Evolutionary conservation across 2,113 vertebrate genomes (phyloP), one percentile per base, ranked within the genome.

Genomic region (Romanogobio albipinnatus): DNA sequence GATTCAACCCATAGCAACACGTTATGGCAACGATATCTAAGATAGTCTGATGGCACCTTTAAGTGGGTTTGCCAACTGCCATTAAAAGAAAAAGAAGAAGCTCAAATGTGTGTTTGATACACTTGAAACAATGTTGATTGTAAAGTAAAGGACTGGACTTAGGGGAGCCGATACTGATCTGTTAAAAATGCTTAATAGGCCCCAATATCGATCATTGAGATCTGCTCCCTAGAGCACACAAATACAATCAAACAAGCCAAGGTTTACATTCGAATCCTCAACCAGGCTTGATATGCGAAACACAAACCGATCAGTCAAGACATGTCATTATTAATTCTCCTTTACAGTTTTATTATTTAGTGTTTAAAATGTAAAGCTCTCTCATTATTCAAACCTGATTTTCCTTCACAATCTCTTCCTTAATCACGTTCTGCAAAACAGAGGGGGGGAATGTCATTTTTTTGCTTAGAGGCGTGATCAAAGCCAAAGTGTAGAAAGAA

Each of bases 381-480:
- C 22, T 58, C 7, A 4, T 43, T 82, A 19, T 68, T 19, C n/a
- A 49, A 24, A 43, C n/a, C 26, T 71, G n/a, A 61, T 73, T 80
- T 84, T 81, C 70, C 26, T 11, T 53, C 19, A 9, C 26, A 22
- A 29, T 79, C 45, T 74, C 43, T 73, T 83, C 19, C 59, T 73
- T 43, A 86, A 66, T 82, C 58, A 82, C 24, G 62, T 64, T 85
- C 53, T 39, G 75, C 39, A 78, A 70, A 33, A 26, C 62, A 36
- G 26, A 29, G 11, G 19, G 11, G 77, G 26, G 49, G 45, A 64
- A 81, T 62, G 39, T 11, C 2, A 3, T 11, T 66, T 36, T 36
- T 51, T 56, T 33, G 39, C 45, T 53, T 75, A 73, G 74, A 74
- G 47, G 56, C 45, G 14, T 83, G 83, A 85, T 85, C 83, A 85